Percentiles rank a stretch among this genome's conserved stretches.
Conservation (phyloP, 1,140 invertebrate species). For the Saccostrea glomerata region DNA sequence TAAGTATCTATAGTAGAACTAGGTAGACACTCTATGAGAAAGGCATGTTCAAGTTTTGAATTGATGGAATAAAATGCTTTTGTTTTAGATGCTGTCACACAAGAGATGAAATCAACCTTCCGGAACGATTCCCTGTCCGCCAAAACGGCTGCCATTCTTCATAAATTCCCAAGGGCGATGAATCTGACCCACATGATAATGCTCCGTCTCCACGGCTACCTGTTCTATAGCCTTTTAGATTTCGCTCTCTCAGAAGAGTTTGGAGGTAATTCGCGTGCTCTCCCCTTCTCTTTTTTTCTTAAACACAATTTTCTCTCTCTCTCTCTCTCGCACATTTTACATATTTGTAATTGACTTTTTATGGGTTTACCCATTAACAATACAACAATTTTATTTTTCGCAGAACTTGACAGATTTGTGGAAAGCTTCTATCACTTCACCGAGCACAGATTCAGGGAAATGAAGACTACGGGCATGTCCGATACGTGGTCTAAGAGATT, state of each 20-base stretch:
- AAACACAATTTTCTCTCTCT: too few species aligned
- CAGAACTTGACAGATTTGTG: not conserved
- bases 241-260: not conserved
- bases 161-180: not conserved
- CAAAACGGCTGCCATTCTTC: not conserved
- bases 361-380: too few species aligned
- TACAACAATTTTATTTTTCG: not conserved
- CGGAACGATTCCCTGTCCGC: not conserved
- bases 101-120: not conserved
- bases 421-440: not conserved
- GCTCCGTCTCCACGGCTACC: not conserved
- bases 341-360: not conserved
- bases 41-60: too few species aligned
- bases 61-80: not conserved
- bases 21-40: too few species aligned
- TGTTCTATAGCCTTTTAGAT: not conserved
- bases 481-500: not conserved
- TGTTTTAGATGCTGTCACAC: not conserved
- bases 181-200: not conserved
- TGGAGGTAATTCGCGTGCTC: not conserved
- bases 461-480: not conserved
- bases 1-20: too few species aligned
- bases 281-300: not conserved
- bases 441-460: conserved; percentile 1
- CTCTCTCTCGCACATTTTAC: not conserved